A percentile compares a stretch with the other conserved stretches of the same genome.
Evolutionary conservation across 2,797 vertebrate genomes (phyloP).

Genomic region (Gorsachius magnificus): DNA sequence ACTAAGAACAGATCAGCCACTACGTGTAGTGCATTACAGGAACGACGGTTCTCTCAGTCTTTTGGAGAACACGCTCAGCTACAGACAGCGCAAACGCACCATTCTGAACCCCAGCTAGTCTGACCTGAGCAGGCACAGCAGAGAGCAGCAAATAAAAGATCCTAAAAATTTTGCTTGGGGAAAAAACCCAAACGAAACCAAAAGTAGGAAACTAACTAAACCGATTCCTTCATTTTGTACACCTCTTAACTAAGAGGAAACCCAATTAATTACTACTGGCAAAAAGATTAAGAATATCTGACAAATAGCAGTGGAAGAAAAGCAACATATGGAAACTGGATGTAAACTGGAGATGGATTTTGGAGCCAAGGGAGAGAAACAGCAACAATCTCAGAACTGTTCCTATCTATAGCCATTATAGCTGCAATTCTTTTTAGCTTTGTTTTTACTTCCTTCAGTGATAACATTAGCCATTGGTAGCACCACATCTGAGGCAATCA

Average conservation of each 20-base stretch:
- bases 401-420: not conserved
- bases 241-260: not conserved
- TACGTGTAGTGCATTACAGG: not conserved
- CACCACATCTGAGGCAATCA: not conserved
- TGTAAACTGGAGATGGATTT: not conserved
- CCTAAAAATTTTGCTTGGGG: not conserved
- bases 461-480: not conserved
- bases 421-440: not conserved
- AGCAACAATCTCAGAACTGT: not conserved
- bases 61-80: not conserved
- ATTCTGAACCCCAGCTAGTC: not conserved
- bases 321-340: not conserved
- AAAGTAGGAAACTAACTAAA: not conserved
- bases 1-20: not conserved
- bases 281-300: not conserved
- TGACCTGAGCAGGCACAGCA: not conserved
- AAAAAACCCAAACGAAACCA: not conserved
- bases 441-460: not conserved
- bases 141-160: not conserved
- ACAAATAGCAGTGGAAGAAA: not conserved
- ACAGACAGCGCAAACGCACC: not conserved
- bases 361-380: not conserved
- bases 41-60: rapidly evolving
- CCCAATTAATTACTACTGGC: not conserved
- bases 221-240: not conserved